phyloP scores from a whole-genome alignment of 2,888 invertebrate species.

The Apeira syringaria region DNA sequence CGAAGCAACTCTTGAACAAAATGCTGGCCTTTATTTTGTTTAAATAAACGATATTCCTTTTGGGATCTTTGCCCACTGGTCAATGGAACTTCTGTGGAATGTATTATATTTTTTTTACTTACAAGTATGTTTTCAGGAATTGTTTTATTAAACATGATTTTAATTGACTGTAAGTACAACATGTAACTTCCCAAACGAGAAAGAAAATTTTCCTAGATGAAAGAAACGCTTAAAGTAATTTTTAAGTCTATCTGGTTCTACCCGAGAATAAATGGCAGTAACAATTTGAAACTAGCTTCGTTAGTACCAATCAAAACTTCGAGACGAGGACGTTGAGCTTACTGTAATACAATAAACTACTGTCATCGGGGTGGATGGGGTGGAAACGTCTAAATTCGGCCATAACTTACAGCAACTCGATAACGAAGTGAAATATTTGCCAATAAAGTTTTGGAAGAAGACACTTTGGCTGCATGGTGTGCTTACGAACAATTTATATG shows the following conservation, averaged over 20 bases:
- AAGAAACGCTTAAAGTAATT: too few species aligned
- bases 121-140: too few species aligned
- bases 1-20: too few species aligned
- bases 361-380: background rate
- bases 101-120: too few species aligned
- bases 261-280: background rate
- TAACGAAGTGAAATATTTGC: slow-evolving; percentile 9
- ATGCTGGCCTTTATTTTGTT: too few species aligned
- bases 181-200: too few species aligned
- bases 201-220: too few species aligned
- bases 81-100: too few species aligned
- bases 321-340: slow-evolving; percentile 2
- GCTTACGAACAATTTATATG: background rate
- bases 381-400: slow-evolving; percentile 6
- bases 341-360: slow-evolving; percentile 2
- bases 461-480: slow-evolving; percentile 3
- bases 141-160: too few species aligned
- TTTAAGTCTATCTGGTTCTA: background rate
- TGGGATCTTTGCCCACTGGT: too few species aligned
- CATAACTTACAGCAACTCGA: slow-evolving; percentile 7
- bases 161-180: too few species aligned
- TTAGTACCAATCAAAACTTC: slow-evolving; percentile 5
- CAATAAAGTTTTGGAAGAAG: slow-evolving; percentile 12
- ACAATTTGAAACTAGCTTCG: slow-evolving; percentile 15
- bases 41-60: too few species aligned